phyloP scores from a whole-genome alignment of 2,113 vertebrate species.

The Lutjanus erythropterus region DNA sequence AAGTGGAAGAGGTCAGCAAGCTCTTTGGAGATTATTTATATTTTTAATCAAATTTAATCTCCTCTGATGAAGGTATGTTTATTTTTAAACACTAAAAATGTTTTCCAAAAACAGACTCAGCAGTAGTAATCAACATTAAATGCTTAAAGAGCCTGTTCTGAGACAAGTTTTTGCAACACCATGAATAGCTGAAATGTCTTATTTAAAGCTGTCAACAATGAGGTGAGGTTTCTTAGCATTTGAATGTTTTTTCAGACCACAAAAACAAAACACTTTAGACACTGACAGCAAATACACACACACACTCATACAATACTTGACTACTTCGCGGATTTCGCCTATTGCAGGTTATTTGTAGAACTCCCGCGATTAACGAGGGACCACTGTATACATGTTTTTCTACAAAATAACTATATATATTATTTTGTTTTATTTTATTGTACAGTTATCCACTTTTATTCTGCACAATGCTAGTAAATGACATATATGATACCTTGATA shows the following conservation, averaged over 20 bases:
- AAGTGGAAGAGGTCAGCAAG: background rate
- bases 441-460: too few relatives aligned
- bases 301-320: too few relatives aligned
- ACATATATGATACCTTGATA: too few relatives aligned
- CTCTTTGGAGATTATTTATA: background rate
- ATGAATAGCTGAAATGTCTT: background rate
- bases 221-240: background rate
- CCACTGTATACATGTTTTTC: too few relatives aligned
- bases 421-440: too few relatives aligned
- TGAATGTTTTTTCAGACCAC: background rate
- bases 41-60: background rate
- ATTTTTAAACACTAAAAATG: background rate
- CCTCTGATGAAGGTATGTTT: background rate
- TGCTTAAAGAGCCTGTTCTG: background rate
- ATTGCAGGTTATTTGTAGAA: too few relatives aligned
- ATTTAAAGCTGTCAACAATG: background rate
- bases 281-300: background rate
- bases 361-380: too few relatives aligned
- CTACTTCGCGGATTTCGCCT: too few relatives aligned
- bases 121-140: background rate
- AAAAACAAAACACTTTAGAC: background rate
- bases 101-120: background rate
- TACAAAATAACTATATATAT: too few relatives aligned
- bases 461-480: too few relatives aligned
- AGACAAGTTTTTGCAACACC: background rate